A percentile compares a stretch with the other conserved stretches of the same genome.
phyloP scores from a whole-genome alignment of 2,888 invertebrate genomes.

The Cistogaster globosa region DNA sequence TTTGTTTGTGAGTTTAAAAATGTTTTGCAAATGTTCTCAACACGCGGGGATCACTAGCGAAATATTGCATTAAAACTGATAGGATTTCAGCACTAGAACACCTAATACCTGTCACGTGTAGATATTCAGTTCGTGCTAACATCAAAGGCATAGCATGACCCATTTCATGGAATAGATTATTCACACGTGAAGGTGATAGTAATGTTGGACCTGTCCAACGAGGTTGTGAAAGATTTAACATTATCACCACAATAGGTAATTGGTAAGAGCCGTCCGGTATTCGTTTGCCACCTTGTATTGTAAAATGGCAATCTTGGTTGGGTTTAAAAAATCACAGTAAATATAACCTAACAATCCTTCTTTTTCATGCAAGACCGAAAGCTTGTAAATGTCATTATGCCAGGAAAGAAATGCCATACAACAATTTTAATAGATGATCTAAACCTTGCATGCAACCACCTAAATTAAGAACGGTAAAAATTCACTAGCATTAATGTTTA shows the following conservation, averaged over 20 bases:
- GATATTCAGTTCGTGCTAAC: slow-evolving; percentile 96
- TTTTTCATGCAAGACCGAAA: slow-evolving; percentile 92
- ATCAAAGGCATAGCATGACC: slow-evolving; percentile 99
- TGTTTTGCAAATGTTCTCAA: slow-evolving; percentile 94
- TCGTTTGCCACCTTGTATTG: slow-evolving; percentile 95
- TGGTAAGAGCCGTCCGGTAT: slow-evolving; percentile 92
- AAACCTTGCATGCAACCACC: slow-evolving; percentile 98
- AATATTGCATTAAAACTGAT: slow-evolving; percentile 99
- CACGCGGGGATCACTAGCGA: slow-evolving; percentile 94
- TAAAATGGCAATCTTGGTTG: slow-evolving; percentile 99
- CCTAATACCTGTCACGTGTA: slow-evolving; percentile 98
- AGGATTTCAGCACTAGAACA: slow-evolving; percentile 99
- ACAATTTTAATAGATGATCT: slow-evolving; percentile 90
- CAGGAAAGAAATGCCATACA: slow-evolving; percentile 95
- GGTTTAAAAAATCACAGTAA: slow-evolving; percentile 99
- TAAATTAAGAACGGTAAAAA: slow-evolving; percentile 94
- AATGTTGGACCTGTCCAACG: slow-evolving; percentile 90
- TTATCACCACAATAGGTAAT: slow-evolving; percentile 95
- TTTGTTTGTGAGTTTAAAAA: slow-evolving; percentile 92
- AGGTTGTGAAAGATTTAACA: slow-evolving; percentile 92
- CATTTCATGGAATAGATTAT: slow-evolving; percentile 99
- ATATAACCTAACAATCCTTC: slow-evolving; percentile 95
- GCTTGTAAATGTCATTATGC: slow-evolving; percentile 94
- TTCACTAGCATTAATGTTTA: slow-evolving; percentile 88
- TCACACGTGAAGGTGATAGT: slow-evolving; percentile 92